Base-by-base conservation (phyloP, 2,113 vertebrate species). In the Pachycephala philippinensis region DNA sequence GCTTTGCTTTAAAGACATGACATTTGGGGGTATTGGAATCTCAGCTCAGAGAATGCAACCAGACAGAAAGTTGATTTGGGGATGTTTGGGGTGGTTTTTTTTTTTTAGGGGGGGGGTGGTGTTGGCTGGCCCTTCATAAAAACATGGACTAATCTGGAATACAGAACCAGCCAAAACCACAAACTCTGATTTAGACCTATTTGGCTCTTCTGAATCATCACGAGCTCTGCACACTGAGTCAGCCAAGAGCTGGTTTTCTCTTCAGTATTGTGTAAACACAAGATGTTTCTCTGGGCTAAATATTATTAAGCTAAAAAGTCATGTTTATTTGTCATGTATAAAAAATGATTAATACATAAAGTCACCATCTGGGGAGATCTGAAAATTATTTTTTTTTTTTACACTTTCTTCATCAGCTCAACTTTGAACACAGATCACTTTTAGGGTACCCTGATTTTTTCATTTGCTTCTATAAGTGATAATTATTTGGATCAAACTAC, bases 151-250 rank as follows among this genome's bases (percentile, higher is more conserved):
- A 53, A 71, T 78, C 65, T 75, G 50, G 35, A 74, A 42, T 81
- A 35, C 2, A 75, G 83, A 84, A 53, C 47, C 69, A 89, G 90
- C 91, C 94, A 97, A 96, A 96, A 9, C 94, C 82, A 70, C 89
- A 89, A 82, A 92, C 84, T 94, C 68, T 95, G 90, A 87, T 90
- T 94, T 81, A 95, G 93, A 93, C 93, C 96, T 90, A 82, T 88
- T 96, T 95, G 93, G 76, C 92, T 96, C 33, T 84, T 89, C 37
- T 89, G 92, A 96, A 87, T 94, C 83, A 95, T 96, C 95, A 96
- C 30, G 30, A 95, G 90, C 90, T 95, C 80, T 92, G 92, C 80
- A 68, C 69, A 92, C 64, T 77, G 71, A 95, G 88, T 96, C 90
- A 93, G 90, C 85, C 86, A 76, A 92, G 64, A 96, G 77, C 64